phyloP scores from a whole-genome alignment of 2,113 vertebrate genomes.

The Caloenas nicobarica region DNA sequence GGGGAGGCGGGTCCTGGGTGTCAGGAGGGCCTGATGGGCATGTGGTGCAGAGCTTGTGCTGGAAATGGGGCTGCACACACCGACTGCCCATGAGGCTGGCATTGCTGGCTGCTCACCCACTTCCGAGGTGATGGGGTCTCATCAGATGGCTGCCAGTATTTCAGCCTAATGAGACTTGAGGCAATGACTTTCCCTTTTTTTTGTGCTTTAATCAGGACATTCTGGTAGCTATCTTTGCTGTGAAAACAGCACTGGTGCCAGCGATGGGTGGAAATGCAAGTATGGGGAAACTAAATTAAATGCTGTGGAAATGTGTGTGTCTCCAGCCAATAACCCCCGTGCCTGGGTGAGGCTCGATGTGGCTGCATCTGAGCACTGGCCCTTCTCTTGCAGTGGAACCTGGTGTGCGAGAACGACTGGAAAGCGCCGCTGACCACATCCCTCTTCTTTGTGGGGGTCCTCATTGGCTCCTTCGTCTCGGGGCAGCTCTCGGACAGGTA shows the following conservation, averaged over 20 bases:
- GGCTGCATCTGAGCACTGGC: not conserved
- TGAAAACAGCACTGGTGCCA: not conserved
- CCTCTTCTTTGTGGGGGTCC: conserved; percentile 81
- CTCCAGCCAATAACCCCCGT: not conserved
- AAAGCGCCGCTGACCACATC: conserved; percentile 82
- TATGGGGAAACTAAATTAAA: not conserved
- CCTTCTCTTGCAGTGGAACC: conserved; percentile 78
- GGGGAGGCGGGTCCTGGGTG: not conserved
- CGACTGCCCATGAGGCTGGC: not conserved
- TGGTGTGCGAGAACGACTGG: conserved; percentile 85
- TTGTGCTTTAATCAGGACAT: not conserved
- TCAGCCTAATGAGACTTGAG: not conserved
- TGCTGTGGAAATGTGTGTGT: rapidly evolving
- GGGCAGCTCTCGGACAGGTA: conserved; percentile 88
- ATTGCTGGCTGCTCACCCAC: not conserved
- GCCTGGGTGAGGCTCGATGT: rapidly evolving
- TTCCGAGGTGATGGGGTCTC: not conserved
- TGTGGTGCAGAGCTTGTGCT: not conserved
- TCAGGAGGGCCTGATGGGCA: rapidly evolving
- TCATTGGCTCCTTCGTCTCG: conserved; percentile 79
- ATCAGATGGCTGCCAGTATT: not conserved
- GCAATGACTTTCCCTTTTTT: not conserved
- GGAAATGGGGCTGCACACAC: not conserved
- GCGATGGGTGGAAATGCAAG: not conserved
- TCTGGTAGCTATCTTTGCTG: not conserved